Conservation (phyloP, 2,113 vertebrate genomes). For the Zonotrichia leucophrys region DNA sequence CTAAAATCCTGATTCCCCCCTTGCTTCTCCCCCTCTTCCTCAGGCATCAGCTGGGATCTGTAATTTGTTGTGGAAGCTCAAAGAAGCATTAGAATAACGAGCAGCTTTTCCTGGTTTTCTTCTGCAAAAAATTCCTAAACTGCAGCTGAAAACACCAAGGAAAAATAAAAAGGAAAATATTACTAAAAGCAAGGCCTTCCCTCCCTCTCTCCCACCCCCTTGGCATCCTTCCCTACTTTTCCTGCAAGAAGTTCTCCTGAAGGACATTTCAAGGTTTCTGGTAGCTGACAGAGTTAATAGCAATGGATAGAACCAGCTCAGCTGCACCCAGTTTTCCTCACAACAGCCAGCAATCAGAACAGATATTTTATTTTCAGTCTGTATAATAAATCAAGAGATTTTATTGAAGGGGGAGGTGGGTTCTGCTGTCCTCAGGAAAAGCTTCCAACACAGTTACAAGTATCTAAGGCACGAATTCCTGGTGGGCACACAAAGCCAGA, state of each 20-base stretch:
- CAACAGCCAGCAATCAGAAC: background rate
- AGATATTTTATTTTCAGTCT: background rate
- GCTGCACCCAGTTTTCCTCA: background rate
- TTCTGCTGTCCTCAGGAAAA: background rate
- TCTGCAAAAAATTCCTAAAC: background rate
- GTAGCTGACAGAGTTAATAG: background rate
- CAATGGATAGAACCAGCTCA: background rate
- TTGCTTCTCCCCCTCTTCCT: background rate
- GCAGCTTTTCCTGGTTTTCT: background rate
- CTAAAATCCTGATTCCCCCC: background rate
- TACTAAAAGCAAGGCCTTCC: background rate
- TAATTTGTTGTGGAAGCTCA: background rate
- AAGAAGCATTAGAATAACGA: background rate
- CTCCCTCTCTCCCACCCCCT: background rate
- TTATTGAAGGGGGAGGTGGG: background rate
- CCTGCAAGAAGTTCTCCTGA: background rate
- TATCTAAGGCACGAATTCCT: background rate
- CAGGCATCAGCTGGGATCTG: fast-evolving
- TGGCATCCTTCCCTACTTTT: background rate
- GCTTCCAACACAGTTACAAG: background rate
- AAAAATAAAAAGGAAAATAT: background rate
- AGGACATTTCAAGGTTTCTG: slow-evolving; percentile 47
- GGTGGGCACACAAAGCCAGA: background rate
- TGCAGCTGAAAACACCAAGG: background rate
- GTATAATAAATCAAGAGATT: background rate